These are phyloP conservation scores for Dermochelys coriacea DNA, from an alignment of 2,797 vertebrate genomes.

Conservation along the genomic window DNA sequence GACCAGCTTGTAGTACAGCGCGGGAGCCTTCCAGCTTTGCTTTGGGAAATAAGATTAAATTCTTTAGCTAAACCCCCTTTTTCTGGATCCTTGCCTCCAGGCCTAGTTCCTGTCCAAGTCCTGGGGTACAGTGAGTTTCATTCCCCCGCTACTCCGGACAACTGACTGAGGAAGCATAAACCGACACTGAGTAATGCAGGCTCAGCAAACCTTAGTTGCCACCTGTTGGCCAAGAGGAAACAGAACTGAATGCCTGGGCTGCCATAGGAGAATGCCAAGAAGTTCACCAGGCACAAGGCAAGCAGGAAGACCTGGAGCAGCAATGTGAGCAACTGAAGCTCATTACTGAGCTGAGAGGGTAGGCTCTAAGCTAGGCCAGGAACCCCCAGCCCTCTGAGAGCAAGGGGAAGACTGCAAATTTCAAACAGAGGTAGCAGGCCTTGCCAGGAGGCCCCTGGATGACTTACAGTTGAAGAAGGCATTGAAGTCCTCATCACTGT, in stretches of 20 bases:
- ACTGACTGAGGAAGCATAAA: background rate
- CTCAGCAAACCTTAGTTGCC: background rate
- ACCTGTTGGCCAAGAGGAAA: background rate
- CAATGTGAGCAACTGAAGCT: background rate
- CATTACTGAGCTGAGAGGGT: background rate
- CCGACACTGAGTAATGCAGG: background rate
- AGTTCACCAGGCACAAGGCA: background rate
- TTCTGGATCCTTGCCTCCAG: background rate
- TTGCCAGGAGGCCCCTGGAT: background rate
- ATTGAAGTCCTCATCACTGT: slow-evolving; percentile 97
- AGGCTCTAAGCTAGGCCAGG: background rate
- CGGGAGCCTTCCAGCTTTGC: background rate
- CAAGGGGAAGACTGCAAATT: background rate
- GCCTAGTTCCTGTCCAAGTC: background rate
- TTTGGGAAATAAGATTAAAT: background rate
- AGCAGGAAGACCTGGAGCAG: background rate
- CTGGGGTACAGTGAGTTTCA: background rate
- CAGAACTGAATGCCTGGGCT: background rate
- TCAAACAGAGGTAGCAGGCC: background rate
- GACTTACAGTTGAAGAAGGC: slow-evolving; percentile 93
- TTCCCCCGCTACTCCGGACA: background rate
- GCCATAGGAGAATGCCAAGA: background rate
- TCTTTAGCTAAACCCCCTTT: background rate
- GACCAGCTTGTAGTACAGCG: background rate
- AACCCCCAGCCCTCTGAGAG: background rate